Conservation (phyloP, 2,113 vertebrate genomes). For the Anthoscopus minutus region DNA sequence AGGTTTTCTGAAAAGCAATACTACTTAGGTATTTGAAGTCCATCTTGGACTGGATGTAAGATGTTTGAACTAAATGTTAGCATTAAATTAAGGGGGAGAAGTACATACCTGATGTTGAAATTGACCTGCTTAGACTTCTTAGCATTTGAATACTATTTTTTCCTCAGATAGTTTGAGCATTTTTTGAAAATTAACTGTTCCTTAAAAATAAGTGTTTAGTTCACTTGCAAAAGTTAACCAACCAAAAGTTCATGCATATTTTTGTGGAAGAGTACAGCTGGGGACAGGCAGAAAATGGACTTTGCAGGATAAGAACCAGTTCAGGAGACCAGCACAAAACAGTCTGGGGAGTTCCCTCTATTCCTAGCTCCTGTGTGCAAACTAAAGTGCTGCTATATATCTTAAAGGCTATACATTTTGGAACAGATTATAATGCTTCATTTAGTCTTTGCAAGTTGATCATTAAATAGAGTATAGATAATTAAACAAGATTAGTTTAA, state of each 20-base stretch:
- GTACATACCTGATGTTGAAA: not conserved
- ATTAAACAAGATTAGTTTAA: not conserved
- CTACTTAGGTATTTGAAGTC: not conserved
- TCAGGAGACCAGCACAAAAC: not conserved
- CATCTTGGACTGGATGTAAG: not conserved
- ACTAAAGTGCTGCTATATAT: not conserved
- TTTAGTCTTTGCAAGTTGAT: not conserved
- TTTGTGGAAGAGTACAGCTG: not conserved
- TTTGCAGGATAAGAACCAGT: not conserved
- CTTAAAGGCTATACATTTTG: not conserved
- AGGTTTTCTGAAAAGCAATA: not conserved
- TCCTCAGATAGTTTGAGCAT: not conserved
- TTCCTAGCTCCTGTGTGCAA: not conserved
- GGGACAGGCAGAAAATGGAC: not conserved
- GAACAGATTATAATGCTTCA: not conserved
- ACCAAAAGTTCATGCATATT: not conserved
- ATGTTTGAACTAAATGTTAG: not conserved
- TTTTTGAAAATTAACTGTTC: not conserved
- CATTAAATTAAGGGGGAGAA: not conserved
- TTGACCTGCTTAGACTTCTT: not conserved
- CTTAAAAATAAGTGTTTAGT: not conserved
- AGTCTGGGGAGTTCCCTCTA: not conserved
- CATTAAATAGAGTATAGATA: not conserved
- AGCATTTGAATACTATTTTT: not conserved
- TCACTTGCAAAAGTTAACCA: not conserved